Evolutionary conservation across 1,140 invertebrate species (phyloP).

Genomic region (Drosophila littoralis): DNA sequence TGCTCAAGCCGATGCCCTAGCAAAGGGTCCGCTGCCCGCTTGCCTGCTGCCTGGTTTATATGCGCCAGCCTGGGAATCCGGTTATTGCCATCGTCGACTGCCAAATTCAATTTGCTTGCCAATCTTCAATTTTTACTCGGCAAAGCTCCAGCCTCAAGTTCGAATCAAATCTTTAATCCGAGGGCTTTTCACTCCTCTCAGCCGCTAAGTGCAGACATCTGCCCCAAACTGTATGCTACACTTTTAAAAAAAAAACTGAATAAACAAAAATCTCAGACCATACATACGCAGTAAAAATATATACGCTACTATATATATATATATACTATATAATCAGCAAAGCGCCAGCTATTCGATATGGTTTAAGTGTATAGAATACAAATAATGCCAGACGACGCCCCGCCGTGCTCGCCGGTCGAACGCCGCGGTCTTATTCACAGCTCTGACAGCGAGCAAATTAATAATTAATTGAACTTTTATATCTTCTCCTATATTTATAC

Average conservation of each 20-base stretch:
- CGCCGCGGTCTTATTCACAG: conserved; percentile 9
- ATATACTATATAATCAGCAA: not conserved
- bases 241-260: not conserved
- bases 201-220: not conserved
- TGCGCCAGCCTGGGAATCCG: conserved; percentile 2
- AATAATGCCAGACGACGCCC: conserved; percentile 7
- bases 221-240: conserved; percentile 25
- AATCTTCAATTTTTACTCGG: conserved; percentile 20
- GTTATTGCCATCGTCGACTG: not conserved
- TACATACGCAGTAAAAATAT: not conserved
- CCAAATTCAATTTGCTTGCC: conserved; percentile 31
- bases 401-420: not conserved
- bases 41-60: not conserved
- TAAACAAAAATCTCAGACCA: not conserved
- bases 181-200: conserved; percentile 15
- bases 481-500: not conserved
- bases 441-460: conserved; percentile 61
- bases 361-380: not conserved
- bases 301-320: not conserved
- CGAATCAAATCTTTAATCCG: conserved; percentile 9
- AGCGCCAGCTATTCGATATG: too few species aligned
- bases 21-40: not conserved
- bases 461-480: conserved; percentile 70
- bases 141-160: not conserved
- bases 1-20: not conserved